Percentiles rank a stretch among this genome's conserved stretches.
These are phyloP conservation scores for Agrypnus murinus DNA, from an alignment of 2,888 invertebrate genomes.

Conservation along the genomic window DNA sequence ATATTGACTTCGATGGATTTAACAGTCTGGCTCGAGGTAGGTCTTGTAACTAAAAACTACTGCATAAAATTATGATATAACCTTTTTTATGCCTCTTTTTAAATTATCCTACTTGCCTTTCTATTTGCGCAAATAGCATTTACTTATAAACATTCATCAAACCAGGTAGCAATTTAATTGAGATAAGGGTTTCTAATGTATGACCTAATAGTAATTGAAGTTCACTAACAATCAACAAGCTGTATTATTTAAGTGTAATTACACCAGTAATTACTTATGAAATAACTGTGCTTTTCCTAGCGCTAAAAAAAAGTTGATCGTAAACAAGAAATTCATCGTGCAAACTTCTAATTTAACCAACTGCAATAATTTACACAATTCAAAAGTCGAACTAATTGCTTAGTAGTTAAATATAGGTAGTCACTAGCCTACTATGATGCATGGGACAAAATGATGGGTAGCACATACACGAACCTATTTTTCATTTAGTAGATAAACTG, in stretches of 20 bases:
- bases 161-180: background rate
- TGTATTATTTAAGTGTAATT: conserved; percentile 29
- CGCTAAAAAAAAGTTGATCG: conserved; percentile 35
- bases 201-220: conserved; percentile 12
- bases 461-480: conserved; percentile 54
- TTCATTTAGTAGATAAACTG: conserved; percentile 46
- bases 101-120: background rate
- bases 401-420: conserved; percentile 54
- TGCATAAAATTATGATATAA: conserved; percentile 34
- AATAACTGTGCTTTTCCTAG: conserved; percentile 22
- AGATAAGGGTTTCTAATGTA: conserved; percentile 6
- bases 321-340: conserved; percentile 45
- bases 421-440: conserved; percentile 53
- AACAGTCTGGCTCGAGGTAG: conserved; percentile 11
- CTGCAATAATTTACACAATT: conserved; percentile 49
- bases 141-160: conserved; percentile 20
- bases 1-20: conserved; percentile 23
- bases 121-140: background rate
- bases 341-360: conserved; percentile 49
- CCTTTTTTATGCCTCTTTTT: background rate
- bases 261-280: conserved; percentile 33
- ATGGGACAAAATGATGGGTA: conserved; percentile 57
- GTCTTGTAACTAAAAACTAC: background rate
- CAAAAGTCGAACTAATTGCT: conserved; percentile 48
- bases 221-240: background rate